Percentiles rank a stretch among this genome's conserved stretches.
Evolutionary conservation across 2,888 invertebrate genomes (phyloP).

Genomic region (Lordiphosa andalusiaca): DNA sequence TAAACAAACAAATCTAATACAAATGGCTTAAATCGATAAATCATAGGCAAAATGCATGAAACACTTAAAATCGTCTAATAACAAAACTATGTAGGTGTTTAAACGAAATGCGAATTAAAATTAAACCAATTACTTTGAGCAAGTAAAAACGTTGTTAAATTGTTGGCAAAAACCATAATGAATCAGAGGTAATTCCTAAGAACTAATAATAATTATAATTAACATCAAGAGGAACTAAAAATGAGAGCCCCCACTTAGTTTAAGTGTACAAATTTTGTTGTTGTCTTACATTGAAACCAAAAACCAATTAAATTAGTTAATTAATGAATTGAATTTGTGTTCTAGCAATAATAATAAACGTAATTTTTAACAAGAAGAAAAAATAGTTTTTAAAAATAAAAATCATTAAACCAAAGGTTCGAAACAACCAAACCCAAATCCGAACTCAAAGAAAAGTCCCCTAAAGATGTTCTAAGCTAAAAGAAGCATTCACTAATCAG

Average conservation of each 20-base stretch:
- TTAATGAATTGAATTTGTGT: conserved; percentile 68
- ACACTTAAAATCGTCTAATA: conserved; percentile 45
- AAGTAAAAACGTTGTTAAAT: conserved; percentile 70
- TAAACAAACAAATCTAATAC: conserved; percentile 38
- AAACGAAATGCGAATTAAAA: conserved; percentile 37
- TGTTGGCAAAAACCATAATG: conserved; percentile 67
- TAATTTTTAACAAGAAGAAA: conserved; percentile 41
- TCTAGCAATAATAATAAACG: conserved; percentile 65
- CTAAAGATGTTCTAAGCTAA: conserved; percentile 62
- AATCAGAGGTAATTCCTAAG: conserved; percentile 64
- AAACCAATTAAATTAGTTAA: conserved; percentile 62
- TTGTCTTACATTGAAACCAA: conserved; percentile 66
- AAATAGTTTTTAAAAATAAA: conserved; percentile 23
- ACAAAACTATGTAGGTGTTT: conserved; percentile 65
- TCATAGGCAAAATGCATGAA: conserved; percentile 16
- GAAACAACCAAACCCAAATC: conserved; percentile 24
- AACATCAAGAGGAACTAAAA: conserved; percentile 19
- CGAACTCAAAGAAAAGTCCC: conserved; percentile 41
- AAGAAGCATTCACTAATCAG: conserved; percentile 63
- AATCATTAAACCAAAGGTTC: conserved; percentile 51
- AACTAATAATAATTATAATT: conserved; percentile 47
- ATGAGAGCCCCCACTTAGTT: conserved; percentile 50
- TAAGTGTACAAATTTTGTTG: conserved; percentile 76
- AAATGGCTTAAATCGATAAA: conserved; percentile 63
- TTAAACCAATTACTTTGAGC: conserved; percentile 56